A percentile compares a stretch with the other conserved stretches of the same genome.
These are phyloP conservation scores for Rissa tridactyla DNA, from an alignment of 2,113 vertebrate species.

Conservation along the genomic window DNA sequence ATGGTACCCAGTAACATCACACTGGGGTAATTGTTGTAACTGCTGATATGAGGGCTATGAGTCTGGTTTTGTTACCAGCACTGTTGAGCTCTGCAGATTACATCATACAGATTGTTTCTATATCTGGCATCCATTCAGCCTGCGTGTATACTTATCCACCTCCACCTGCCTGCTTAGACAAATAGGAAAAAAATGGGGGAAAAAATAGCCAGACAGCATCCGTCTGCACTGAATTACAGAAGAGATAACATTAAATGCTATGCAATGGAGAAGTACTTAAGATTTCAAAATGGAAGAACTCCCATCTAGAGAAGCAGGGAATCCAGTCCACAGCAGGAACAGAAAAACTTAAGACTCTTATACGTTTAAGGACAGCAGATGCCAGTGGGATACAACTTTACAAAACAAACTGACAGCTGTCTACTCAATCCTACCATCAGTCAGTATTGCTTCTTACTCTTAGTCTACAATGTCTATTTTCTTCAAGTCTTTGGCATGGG, in stretches of 20 bases:
- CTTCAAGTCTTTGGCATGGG: not conserved
- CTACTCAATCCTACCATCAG: not conserved
- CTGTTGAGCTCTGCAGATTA: not conserved
- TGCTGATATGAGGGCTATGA: not conserved
- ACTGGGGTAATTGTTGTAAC: not conserved
- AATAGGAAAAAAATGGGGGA: not conserved
- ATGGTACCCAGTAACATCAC: not conserved
- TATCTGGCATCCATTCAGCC: not conserved
- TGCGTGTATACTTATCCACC: not conserved
- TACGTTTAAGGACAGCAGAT: not conserved
- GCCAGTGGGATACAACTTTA: not conserved
- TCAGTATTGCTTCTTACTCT: not conserved
- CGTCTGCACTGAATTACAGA: not conserved
- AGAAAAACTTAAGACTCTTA: not conserved
- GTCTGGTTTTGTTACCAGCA: not conserved
- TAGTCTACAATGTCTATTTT: not conserved
- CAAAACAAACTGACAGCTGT: not conserved
- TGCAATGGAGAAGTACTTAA: not conserved
- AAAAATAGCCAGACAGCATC: not conserved
- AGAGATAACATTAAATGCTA: not conserved
- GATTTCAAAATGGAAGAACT: not conserved
- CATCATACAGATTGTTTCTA: not conserved
- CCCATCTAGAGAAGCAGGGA: not conserved
- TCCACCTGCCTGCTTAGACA: not conserved
- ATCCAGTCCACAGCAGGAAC: not conserved